Base-by-base conservation (phyloP, 2,888 invertebrate genomes). In the Pseudococcus viburni region DNA sequence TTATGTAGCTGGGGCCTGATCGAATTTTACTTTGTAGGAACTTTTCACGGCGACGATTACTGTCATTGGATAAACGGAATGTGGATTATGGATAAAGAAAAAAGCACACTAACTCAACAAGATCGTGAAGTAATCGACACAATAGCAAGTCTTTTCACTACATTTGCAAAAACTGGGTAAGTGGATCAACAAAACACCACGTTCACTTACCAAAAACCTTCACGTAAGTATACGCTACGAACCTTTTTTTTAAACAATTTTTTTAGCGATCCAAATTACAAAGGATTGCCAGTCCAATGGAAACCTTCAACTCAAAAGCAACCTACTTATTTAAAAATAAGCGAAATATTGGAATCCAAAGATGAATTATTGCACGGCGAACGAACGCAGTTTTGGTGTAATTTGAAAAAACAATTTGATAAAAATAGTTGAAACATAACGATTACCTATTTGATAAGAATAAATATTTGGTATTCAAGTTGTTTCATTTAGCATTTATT, bases 91-190 rank as follows among this genome's bases (percentile, higher is more conserved):
- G 1, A 73, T 0, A 17, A 6, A 15, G 73, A 73, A 1, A 26
- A 5, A n/a, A 55, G n/a, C 7, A 1, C 55, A 17, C 1, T 51
- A 17, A 51, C 51, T 15, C 17, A 51, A 51, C 11, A 51, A 17
- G 51, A 51, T 51, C 51, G 51, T 15, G 51, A n/a, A n/a, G n/a
- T n/a, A 55, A n/a, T n/a, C 5, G n/a, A n/a, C 11, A 84, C 84
- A 22, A 51, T 8, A 15, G 12, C 51, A 17, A 7, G 26, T 33
- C 26, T 33, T 33, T 8, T 84, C 15, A 22, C 51, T 0, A 84
- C 19, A 19, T 84, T 84, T 26, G 84, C 84, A 2, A 84, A 51
- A 84, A 84, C 55, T 55, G 84, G 84, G 84, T 84, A 51, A 22
- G 55, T 33, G 3, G 1, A 33, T 55, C 9, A 33, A 33, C 26